Evolutionary conservation across 2,113 vertebrate genomes (phyloP), one percentile per base, ranked within the genome.

Genomic region (Polypterus senegalus): DNA sequence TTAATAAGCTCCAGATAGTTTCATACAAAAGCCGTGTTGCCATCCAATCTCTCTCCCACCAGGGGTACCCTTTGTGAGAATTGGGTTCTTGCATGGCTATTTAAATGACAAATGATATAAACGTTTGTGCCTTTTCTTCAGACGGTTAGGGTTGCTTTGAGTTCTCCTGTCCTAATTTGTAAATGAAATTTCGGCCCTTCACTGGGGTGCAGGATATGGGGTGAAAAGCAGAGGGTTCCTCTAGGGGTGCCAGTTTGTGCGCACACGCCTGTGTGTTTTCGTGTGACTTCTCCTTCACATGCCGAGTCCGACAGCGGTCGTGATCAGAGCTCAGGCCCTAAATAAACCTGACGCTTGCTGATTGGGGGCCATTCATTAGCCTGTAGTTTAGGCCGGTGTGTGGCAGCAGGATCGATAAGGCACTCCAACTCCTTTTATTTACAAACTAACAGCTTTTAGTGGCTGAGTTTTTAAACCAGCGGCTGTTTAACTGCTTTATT

Each of bases 401-500:
- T 67, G 72, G 79, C 73, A 78, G 77, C 4, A 66, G 74, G 83
- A 89, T 90, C 87, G 78, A 89, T 90, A 85, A 82, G 80, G 74
- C 79, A 74, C 69, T 82, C 73, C 65, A 63, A 75, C 80, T 79
- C 70, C 64, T 81, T 71, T 87, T 86, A 88, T 91, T 91, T 89
- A 91, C 88, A 83, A 86, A 83, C 81, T 76, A 77, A 81, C 82
- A 67, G 79, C 80, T 84, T 86, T 85, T 83, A 75, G 82, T 79
- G 68, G 69, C 81, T 58, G 79, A 84, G 80, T 86, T 80, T 81
- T 79, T 79, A 80, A 81, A 78, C 49, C 76, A 64, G 71, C 63
- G 54, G 59, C 85, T 87, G 79, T 91, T 80, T 89, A 91, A 91
- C 86, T 81, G 88, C 86, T 91, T 86, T 81, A 83, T 78, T 89